phyloP scores from a whole-genome alignment of 2,888 invertebrate genomes.

The Eremobia ochroleuca region DNA sequence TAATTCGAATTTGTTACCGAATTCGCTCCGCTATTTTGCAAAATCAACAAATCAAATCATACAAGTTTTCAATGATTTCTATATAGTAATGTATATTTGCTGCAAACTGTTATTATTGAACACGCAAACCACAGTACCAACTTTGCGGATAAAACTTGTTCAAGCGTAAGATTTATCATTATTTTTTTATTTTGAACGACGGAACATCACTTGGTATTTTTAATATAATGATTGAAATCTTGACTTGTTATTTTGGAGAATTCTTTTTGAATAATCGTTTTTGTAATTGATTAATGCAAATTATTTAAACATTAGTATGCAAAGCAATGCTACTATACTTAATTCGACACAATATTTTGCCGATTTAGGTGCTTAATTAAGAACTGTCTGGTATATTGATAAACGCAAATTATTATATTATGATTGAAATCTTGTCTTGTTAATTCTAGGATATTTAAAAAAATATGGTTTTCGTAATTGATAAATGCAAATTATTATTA shows the following conservation, averaged over 20 bases:
- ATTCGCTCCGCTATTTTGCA: constrained; percentile 39
- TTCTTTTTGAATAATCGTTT: background rate
- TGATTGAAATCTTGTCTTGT: too few relatives aligned
- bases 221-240: too few relatives aligned
- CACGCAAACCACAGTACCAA: constrained; percentile 35
- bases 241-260: background rate
- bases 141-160: constrained; percentile 22
- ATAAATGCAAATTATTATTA: too few relatives aligned
- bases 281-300: background rate
- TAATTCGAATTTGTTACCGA: constrained; percentile 4
- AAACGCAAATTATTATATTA: background rate
- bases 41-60: constrained; percentile 5
- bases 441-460: too few relatives aligned
- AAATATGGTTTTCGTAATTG: background rate
- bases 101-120: constrained; percentile 16
- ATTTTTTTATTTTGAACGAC: background rate
- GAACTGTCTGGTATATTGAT: background rate
- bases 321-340: background rate
- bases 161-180: background rate
- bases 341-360: too few relatives aligned
- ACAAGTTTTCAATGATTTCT: constrained; percentile 35
- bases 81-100: background rate
- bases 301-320: background rate
- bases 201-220: background rate
- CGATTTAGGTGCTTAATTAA: background rate